These are phyloP conservation scores for Notechis scutatus DNA, from an alignment of 2,113 vertebrate species.

Conservation along the genomic window DNA sequence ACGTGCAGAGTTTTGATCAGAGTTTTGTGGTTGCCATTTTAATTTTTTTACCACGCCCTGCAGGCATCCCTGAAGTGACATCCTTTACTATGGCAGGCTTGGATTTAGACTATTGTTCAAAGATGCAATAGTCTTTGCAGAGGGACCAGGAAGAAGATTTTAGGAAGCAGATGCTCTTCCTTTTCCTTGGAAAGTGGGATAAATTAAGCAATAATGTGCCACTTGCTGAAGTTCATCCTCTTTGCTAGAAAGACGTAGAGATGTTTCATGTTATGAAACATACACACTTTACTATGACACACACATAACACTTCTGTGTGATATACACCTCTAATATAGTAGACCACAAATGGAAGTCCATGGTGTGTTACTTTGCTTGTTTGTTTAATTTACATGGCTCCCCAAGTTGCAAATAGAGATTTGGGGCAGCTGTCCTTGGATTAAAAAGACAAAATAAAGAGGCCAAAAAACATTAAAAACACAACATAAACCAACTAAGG, in stretches of 20 bases:
- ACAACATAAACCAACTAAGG: background rate
- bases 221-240: background rate
- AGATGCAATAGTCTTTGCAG: background rate
- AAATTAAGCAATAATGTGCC: background rate
- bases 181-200: background rate
- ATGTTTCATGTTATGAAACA: background rate
- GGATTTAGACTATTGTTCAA: background rate
- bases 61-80: background rate
- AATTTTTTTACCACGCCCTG: background rate
- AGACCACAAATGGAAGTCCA: too few relatives aligned
- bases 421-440: background rate
- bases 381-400: background rate
- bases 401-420: background rate
- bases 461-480: background rate
- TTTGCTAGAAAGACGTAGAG: background rate
- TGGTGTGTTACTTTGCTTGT: background rate
- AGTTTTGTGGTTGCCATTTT: background rate
- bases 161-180: background rate
- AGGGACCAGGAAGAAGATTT: background rate
- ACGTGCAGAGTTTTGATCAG: background rate
- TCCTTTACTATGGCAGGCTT: background rate
- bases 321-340: background rate
- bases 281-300: background rate
- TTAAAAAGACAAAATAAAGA: background rate
- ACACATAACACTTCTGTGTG: background rate